Percentiles rank a stretch among this genome's conserved stretches.
phyloP scores from a whole-genome alignment of 2,113 vertebrate species.

The Limanda limanda region DNA sequence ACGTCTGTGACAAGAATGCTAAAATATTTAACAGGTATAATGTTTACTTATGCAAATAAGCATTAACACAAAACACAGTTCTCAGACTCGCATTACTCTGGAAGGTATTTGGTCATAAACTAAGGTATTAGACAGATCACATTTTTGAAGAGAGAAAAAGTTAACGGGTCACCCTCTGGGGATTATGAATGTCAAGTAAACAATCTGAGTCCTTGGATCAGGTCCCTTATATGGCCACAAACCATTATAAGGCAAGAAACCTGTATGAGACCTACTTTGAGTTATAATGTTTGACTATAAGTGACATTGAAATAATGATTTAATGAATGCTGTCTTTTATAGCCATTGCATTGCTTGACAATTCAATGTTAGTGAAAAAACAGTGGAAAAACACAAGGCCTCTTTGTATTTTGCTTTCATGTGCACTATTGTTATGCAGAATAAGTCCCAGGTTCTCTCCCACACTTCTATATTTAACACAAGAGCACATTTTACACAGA shows the following conservation, averaged over 20 bases:
- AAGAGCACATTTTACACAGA: not conserved
- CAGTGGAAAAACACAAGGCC: not conserved
- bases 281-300: not conserved
- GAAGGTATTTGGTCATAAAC: not conserved
- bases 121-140: too few species aligned
- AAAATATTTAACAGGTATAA: not conserved
- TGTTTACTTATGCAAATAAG: not conserved
- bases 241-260: not conserved
- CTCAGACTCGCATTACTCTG: not conserved
- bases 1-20: too few species aligned
- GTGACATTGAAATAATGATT: not conserved
- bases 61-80: too few species aligned
- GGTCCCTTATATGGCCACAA: not conserved
- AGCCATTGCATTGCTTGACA: not conserved
- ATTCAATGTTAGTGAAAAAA: not conserved
- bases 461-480: conserved; percentile 19
- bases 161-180: not conserved
- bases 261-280: not conserved
- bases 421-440: not conserved
- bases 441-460: not conserved
- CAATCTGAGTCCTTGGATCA: not conserved
- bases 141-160: not conserved
- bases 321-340: not conserved
- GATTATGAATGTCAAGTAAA: not conserved
- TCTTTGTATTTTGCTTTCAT: conserved; percentile 2